phyloP scores from a whole-genome alignment of 2,888 invertebrate genomes.

The Pandemis corylana region DNA sequence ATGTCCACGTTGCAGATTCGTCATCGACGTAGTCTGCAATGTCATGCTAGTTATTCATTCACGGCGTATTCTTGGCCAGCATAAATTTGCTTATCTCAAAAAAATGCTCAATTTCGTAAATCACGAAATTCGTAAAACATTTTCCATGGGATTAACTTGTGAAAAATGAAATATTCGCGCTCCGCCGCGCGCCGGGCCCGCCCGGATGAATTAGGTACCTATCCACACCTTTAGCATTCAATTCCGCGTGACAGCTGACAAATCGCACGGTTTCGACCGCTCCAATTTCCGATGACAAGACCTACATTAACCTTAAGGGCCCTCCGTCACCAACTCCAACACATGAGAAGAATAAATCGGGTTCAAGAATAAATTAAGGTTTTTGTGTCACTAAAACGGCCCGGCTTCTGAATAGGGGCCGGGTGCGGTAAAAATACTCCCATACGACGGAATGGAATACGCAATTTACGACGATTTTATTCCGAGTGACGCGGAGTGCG shows the following conservation, averaged over 20 bases:
- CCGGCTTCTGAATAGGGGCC: slow-evolving; percentile 62
- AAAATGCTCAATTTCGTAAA: slow-evolving; percentile 35
- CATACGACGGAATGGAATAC: slow-evolving; percentile 34
- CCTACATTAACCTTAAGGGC: slow-evolving; percentile 80
- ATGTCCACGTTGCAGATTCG: not conserved
- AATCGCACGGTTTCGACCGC: slow-evolving; percentile 72
- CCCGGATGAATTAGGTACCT: slow-evolving; percentile 50
- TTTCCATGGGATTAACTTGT: slow-evolving; percentile 42
- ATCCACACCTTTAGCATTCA: slow-evolving; percentile 66
- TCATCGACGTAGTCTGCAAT: not conserved
- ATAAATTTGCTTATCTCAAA: slow-evolving; percentile 37
- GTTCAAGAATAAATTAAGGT: slow-evolving; percentile 82
- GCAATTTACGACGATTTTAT: slow-evolving; percentile 42
- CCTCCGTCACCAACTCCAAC: slow-evolving; percentile 76
- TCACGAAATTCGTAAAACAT: slow-evolving; percentile 38
- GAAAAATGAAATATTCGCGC: slow-evolving; percentile 43
- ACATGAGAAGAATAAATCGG: slow-evolving; percentile 76
- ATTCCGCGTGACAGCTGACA: slow-evolving; percentile 74
- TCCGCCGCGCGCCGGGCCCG: slow-evolving; percentile 22
- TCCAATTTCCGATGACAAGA: slow-evolving; percentile 80
- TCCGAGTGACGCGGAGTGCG: slow-evolving; percentile 23
- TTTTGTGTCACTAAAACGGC: slow-evolving; percentile 74
- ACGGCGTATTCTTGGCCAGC: slow-evolving; percentile 6
- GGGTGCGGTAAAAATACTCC: slow-evolving; percentile 40
- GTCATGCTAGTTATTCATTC: slow-evolving; percentile 26